Base-by-base conservation (phyloP, 2,797 vertebrate species). In the Enteromius afrohamiltoni region DNA sequence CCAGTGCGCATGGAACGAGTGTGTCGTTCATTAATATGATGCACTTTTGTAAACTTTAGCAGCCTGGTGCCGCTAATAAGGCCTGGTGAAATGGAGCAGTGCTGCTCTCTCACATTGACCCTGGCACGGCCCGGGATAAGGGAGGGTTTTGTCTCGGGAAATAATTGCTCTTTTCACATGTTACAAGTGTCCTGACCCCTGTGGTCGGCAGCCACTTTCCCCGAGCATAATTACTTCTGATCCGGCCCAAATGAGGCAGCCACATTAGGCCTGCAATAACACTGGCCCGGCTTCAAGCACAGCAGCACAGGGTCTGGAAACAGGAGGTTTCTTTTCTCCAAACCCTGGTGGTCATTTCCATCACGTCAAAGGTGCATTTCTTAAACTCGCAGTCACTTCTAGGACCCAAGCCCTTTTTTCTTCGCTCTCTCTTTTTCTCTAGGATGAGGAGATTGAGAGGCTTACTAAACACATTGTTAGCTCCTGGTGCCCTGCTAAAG, bases 101-200 rank as follows among this genome's bases (percentile, higher is more conserved):
- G 91, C 83, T 89, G 89, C 82, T 94, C 92, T 92, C 93, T 93
- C 85, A 85, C 92, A 89, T 91, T 94, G 94, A 94, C 93, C 94
- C 94, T 91, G 91, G 92, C 92, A 90, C 91, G 91, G 93, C 92
- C 89, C 89, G 60, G 93, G 92, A 94, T 95, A 94, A 95, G 94
- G 93, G 92, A 94, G 92, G 94, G 92, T 94, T 95, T 94, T 95
- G 94, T 95, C 94, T 94, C 88, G 89, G 84, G 92, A 93, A 95
- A 95, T 96, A 96, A 95, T 95, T 95, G 95, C 94, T 95, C 95
- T 96, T 95, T 96, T 95, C 94, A 95, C 93, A 94, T 94, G 93
- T 95, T 96, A 93, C 94, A 94, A 95, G 94, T 95, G 93, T 95
- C 93, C 93, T 94, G 95, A 95, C 94, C 95, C 93, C 94, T 93